Evolutionary conservation across 2,888 invertebrate species (phyloP).

Genomic region (Tenthredo livida): DNA sequence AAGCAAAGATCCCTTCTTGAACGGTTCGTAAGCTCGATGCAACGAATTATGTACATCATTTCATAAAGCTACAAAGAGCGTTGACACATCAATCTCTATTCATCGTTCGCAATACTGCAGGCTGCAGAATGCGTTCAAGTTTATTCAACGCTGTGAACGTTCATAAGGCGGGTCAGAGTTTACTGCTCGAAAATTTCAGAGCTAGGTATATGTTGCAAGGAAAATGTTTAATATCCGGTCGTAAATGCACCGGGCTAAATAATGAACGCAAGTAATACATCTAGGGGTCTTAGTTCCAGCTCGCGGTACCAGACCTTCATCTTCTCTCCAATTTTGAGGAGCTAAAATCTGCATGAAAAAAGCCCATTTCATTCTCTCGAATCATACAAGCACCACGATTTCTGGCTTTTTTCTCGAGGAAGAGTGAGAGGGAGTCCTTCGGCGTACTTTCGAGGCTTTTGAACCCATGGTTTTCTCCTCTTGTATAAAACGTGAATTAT

Average conservation of each 20-base stretch:
- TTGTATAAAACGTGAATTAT: background rate
- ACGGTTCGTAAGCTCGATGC: background rate
- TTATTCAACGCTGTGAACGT: background rate
- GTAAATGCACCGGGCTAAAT: slow-evolving; percentile 44
- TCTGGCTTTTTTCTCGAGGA: background rate
- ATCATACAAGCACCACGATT: background rate
- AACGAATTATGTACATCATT: background rate
- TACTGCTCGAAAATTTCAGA: slow-evolving; percentile 55
- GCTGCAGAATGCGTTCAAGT: background rate
- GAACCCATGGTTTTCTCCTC: background rate
- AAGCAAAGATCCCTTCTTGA: background rate
- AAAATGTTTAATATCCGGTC: slow-evolving; percentile 63
- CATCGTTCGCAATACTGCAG: background rate
- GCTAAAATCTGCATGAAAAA: background rate
- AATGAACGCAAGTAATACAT: slow-evolving; percentile 55
- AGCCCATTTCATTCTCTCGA: background rate
- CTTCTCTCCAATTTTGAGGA: background rate
- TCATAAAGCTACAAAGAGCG: background rate
- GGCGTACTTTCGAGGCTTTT: background rate
- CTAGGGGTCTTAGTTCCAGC: background rate
- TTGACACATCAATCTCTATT: slow-evolving; percentile 1
- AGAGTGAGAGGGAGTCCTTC: background rate
- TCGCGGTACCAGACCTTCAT: background rate
- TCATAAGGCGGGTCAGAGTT: background rate
- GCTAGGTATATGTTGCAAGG: slow-evolving; percentile 51